Conservation (phyloP, 1,140 invertebrate genomes). For the Sogatella furcifera region DNA sequence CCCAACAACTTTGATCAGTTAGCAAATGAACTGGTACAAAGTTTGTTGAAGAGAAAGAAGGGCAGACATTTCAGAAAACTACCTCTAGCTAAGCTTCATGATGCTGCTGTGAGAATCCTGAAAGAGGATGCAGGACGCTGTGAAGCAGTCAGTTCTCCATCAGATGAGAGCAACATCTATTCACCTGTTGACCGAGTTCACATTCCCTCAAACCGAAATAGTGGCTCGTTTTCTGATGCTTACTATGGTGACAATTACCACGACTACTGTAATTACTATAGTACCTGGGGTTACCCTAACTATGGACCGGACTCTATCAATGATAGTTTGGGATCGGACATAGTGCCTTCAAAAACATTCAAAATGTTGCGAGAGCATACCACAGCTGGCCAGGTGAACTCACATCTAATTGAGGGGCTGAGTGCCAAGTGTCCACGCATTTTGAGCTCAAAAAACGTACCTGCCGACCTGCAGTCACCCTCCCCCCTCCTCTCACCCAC, state of each 20-base stretch:
- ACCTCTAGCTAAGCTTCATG: slow-evolving; percentile 42
- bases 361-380: slow-evolving; percentile 33
- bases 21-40: slow-evolving; percentile 44
- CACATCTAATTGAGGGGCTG: slow-evolving; percentile 20
- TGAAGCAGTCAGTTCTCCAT: slow-evolving; percentile 28
- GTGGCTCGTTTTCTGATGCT: slow-evolving; percentile 32
- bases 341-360: slow-evolving; percentile 41
- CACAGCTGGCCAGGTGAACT: slow-evolving; percentile 14
- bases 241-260: slow-evolving; percentile 30
- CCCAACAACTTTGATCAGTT: slow-evolving; percentile 41
- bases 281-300: slow-evolving; percentile 39
- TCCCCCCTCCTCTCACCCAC: background rate
- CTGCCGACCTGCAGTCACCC: slow-evolving; percentile 2
- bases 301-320: slow-evolving; percentile 21
- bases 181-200: slow-evolving; percentile 17
- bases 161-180: slow-evolving; percentile 22
- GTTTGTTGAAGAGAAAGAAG: slow-evolving; percentile 39
- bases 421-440: slow-evolving; percentile 25
- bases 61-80: slow-evolving; percentile 39
- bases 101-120: slow-evolving; percentile 40
- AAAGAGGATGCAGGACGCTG: slow-evolving; percentile 37
- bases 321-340: slow-evolving; percentile 28
- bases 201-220: slow-evolving; percentile 27
- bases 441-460: slow-evolving; percentile 15
- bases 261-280: slow-evolving; percentile 46